These are phyloP conservation scores for Pitangus sulphuratus DNA, from an alignment of 2,797 vertebrate species.

Conservation along the genomic window DNA sequence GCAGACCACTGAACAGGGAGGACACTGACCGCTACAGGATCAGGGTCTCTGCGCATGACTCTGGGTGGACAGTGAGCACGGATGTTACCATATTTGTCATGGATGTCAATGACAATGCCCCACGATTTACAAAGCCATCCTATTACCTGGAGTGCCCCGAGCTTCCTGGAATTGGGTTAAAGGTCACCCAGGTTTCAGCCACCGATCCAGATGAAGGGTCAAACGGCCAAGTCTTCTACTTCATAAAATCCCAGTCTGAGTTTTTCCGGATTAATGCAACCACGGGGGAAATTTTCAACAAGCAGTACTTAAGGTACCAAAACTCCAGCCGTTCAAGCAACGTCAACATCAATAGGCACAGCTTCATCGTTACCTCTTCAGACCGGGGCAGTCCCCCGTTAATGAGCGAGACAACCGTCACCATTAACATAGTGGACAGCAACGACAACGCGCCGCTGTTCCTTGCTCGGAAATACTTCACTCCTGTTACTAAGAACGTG, in stretches of 20 bases:
- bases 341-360: conserved; percentile 92
- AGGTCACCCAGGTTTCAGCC: conserved; percentile 89
- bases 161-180: conserved; percentile 86
- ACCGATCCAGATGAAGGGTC: conserved; percentile 89
- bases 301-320: conserved; percentile 91
- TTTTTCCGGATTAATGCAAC: conserved; percentile 94
- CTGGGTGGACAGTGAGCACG: conserved; percentile 97
- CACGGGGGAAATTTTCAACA: conserved; percentile 92
- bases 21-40: conserved; percentile 92
- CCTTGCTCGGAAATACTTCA: conserved; percentile 84
- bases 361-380: conserved; percentile 95
- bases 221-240: conserved; percentile 95
- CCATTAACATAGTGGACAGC: conserved; percentile 92
- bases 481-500: conserved; percentile 94
- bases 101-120: conserved; percentile 93
- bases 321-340: conserved; percentile 87
- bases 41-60: conserved; percentile 93
- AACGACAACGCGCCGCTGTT: conserved; percentile 94
- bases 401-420: conserved; percentile 94
- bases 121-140: conserved; percentile 91
- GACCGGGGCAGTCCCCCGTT: conserved; percentile 89
- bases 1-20: conserved; percentile 91
- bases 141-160: conserved; percentile 96
- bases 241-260: conserved; percentile 95
- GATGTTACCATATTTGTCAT: conserved; percentile 94